Percentiles rank a stretch among this genome's conserved stretches.
phyloP scores from a whole-genome alignment of 2,113 vertebrate species.

The Microcebus griseorufus region DNA sequence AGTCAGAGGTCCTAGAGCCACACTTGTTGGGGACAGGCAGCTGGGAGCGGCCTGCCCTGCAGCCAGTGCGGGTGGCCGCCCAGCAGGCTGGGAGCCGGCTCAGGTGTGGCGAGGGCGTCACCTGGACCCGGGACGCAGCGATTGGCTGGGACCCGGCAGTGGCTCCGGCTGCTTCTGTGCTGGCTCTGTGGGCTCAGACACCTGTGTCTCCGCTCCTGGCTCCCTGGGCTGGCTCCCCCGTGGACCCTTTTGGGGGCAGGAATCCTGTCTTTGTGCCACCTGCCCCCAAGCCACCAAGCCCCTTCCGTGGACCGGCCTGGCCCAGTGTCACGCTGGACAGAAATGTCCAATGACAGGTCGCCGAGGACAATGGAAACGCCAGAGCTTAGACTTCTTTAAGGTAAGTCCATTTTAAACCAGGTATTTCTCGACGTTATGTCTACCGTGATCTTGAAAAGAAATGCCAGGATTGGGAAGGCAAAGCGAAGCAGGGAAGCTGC shows the following conservation, averaged over 20 bases:
- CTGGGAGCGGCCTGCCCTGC: not conserved
- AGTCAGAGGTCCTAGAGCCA: not conserved
- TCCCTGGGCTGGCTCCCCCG: not conserved
- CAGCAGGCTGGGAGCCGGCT: not conserved
- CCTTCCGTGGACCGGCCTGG: not conserved
- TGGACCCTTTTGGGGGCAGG: not conserved
- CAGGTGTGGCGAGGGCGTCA: no score
- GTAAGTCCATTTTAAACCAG: constrained; percentile 75
- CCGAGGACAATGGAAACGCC: constrained; percentile 28
- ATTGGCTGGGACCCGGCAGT: constrained; percentile 83
- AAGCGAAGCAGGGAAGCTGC: not conserved
- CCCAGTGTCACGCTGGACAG: not conserved
- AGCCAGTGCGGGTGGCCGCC: no score
- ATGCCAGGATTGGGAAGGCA: not conserved
- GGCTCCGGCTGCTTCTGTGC: constrained; percentile 30
- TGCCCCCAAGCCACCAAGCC: not conserved
- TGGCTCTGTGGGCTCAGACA: constrained; percentile 62
- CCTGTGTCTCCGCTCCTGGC: constrained; percentile 74
- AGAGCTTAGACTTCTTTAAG: constrained; percentile 42
- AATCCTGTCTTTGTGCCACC: not conserved
- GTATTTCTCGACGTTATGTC: fast-evolving
- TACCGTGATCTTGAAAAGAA: not conserved
- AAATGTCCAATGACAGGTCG: not conserved
- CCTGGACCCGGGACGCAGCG: constrained; percentile 66
- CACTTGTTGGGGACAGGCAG: not conserved